These are phyloP conservation scores for Rhabdornis inornatus DNA, from an alignment of 2,113 vertebrate species.

Conservation along the genomic window DNA sequence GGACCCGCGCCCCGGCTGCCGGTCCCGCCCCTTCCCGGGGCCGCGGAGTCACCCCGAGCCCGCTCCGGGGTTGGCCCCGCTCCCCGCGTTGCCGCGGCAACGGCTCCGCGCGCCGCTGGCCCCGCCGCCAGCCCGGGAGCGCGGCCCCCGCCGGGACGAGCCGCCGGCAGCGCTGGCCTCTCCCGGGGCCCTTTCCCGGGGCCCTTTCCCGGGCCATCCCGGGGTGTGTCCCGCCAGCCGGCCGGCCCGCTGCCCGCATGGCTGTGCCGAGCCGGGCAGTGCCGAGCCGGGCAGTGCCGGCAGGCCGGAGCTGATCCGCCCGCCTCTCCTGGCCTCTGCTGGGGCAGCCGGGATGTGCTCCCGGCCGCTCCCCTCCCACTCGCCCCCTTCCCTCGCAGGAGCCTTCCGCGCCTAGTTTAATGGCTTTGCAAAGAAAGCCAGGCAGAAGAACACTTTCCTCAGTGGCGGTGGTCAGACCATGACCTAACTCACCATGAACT, in stretches of 20 bases:
- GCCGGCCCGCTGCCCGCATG: constrained; percentile 16
- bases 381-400: constrained; percentile 57
- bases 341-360: constrained; percentile 45
- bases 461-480: constrained; percentile 76
- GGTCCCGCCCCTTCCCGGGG: fast-evolving
- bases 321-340: constrained; percentile 61
- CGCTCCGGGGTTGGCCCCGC: neutral
- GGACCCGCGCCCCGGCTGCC: neutral
- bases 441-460: constrained; percentile 68
- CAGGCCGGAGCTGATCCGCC: constrained; percentile 55
- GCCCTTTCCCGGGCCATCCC: constrained; percentile 11
- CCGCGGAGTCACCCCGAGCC: neutral
- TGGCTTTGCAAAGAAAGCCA: constrained; percentile 77
- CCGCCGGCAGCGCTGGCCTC: neutral
- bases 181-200: neutral
- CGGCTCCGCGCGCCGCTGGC: constrained; percentile 30
- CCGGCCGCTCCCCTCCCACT: constrained; percentile 35
- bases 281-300: constrained; percentile 24
- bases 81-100: constrained; percentile 76
- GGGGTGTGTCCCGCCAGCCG: neutral
- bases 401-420: constrained; percentile 77
- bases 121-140: neutral
- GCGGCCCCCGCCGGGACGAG: neutral
- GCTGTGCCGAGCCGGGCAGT: neutral
- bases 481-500: constrained; percentile 91